Conservation (phyloP, 1,140 invertebrate species). For the Eurosta solidaginis region DNA sequence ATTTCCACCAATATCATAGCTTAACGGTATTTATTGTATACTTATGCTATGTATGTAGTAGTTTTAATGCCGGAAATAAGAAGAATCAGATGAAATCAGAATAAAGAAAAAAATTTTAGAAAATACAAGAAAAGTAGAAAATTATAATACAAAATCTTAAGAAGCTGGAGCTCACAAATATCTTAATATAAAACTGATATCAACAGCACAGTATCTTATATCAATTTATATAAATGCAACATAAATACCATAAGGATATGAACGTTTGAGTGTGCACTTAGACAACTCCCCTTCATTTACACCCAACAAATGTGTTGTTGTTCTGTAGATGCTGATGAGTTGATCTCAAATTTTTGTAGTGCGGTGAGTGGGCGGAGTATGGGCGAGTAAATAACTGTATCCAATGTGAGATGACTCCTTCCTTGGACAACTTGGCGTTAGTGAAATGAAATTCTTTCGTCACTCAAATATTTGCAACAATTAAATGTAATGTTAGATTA, state of each 20-base stretch:
- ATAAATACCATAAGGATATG: too few species aligned
- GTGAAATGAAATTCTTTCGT: conserved; percentile 22
- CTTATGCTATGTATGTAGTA: too few species aligned
- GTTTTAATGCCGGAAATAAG: conserved; percentile 12
- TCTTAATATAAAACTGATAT: neutral
- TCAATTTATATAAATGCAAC: too few species aligned
- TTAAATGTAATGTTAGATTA: neutral
- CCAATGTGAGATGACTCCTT: neutral
- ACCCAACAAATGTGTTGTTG: neutral
- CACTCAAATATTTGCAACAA: conserved; percentile 24
- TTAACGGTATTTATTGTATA: conserved; percentile 24
- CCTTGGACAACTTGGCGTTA: neutral
- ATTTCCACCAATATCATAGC: conserved; percentile 25
- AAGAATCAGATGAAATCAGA: neutral
- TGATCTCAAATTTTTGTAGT: neutral
- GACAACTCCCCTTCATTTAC: neutral
- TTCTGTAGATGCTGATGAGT: neutral
- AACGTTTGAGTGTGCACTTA: neutral
- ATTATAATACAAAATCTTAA: neutral
- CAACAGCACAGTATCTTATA: too few species aligned
- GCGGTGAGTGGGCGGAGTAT: neutral
- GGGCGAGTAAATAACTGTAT: neutral
- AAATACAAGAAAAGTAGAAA: neutral
- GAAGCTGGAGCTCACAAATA: neutral
- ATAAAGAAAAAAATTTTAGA: neutral